phyloP scores from a whole-genome alignment of 1,140 invertebrate species.

The Colletes latitarsis region DNA sequence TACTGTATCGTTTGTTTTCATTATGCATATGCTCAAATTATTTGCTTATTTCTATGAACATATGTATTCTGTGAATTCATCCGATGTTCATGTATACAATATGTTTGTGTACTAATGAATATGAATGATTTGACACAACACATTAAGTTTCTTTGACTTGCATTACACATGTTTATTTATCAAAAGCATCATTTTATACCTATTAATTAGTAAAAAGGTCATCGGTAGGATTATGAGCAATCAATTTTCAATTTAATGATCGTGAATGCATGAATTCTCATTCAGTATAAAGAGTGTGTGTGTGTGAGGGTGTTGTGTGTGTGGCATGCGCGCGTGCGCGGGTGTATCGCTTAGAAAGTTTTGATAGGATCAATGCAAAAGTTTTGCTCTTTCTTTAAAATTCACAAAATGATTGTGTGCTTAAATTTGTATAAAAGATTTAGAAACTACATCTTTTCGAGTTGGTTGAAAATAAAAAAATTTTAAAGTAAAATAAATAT shows the following conservation, averaged over 20 bases:
- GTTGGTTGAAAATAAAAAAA: conserved; percentile 20
- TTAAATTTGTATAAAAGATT: conserved; percentile 14
- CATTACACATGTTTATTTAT: conserved; percentile 77
- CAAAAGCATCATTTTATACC: conserved; percentile 75
- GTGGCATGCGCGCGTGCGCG: too few species aligned
- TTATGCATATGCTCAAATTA: conserved; percentile 75
- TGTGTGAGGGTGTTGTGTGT: too few species aligned
- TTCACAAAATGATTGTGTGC: neutral
- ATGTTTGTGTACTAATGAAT: conserved; percentile 66
- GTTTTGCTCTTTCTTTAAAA: conserved; percentile 46
- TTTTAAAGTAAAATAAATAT: conserved; percentile 24
- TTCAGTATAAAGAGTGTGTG: conserved; percentile 60
- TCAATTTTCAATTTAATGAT: conserved; percentile 70
- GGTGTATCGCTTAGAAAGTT: conserved; percentile 64
- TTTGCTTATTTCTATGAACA: conserved; percentile 75
- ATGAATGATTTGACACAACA: conserved; percentile 75
- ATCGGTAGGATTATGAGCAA: conserved; percentile 73
- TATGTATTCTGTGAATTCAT: conserved; percentile 58
- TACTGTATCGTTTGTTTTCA: conserved; percentile 73
- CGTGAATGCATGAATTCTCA: conserved; percentile 63
- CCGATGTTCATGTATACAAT: conserved; percentile 69
- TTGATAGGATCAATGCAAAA: conserved; percentile 73
- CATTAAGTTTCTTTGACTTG: conserved; percentile 72
- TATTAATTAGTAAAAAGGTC: conserved; percentile 78
- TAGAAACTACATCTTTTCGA: conserved; percentile 17